These are phyloP conservation scores for Copidosoma aretas DNA, from an alignment of 2,888 invertebrate genomes.

Conservation along the genomic window DNA sequence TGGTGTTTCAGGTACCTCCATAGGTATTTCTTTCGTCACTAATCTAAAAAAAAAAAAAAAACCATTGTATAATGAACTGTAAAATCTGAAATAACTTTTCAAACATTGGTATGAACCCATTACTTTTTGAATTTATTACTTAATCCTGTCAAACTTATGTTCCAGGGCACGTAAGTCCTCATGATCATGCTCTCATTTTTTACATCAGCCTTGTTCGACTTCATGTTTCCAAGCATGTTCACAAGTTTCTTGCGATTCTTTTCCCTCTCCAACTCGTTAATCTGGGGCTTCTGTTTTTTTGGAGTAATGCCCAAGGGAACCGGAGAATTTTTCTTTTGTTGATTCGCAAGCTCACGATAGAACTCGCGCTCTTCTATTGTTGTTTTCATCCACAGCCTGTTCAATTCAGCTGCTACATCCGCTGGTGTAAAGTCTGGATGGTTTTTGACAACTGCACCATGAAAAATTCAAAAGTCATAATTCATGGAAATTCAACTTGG, in stretches of 20 bases:
- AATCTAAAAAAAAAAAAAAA: constrained; percentile 11
- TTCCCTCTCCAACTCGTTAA: constrained; percentile 37
- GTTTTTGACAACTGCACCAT: constrained; percentile 49
- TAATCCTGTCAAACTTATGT: constrained; percentile 47
- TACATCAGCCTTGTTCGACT: constrained; percentile 43
- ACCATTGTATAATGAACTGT: neutral
- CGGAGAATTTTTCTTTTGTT: constrained; percentile 23
- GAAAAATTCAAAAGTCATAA: neutral
- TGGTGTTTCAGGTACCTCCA: neutral
- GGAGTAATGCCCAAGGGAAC: constrained; percentile 19
- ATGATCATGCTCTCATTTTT: constrained; percentile 45
- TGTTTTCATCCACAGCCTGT: constrained; percentile 58
- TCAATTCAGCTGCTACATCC: constrained; percentile 58
- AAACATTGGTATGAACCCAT: neutral
- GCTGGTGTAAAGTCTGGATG: constrained; percentile 56
- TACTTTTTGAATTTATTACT: constrained; percentile 41
- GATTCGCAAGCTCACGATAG: constrained; percentile 49
- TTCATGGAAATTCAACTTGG: no score
- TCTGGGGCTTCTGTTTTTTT: constrained; percentile 36
- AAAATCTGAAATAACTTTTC: constrained; percentile 7
- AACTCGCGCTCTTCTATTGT: constrained; percentile 57
- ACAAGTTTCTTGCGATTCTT: constrained; percentile 51
- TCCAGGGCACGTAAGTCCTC: constrained; percentile 51
- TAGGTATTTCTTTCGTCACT: neutral
- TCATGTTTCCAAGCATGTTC: constrained; percentile 52